Percentiles rank a stretch among this genome's conserved stretches.
phyloP scores from a whole-genome alignment of 1,140 invertebrate species.

The Drosophila hydei region DNA sequence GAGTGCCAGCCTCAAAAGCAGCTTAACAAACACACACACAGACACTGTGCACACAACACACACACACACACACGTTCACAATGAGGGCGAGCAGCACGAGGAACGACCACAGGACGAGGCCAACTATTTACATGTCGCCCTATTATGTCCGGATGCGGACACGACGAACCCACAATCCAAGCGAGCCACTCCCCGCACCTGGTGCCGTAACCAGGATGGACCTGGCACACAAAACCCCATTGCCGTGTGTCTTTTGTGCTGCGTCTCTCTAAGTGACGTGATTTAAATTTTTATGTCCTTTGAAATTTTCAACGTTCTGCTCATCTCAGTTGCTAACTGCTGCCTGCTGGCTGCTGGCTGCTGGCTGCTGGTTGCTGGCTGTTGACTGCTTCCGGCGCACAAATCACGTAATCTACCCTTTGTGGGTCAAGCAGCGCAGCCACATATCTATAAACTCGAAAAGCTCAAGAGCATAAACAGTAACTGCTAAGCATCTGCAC shows the following conservation, averaged over 20 bases:
- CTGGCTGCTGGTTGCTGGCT: conserved; percentile 4
- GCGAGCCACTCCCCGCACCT: neutral
- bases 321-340: conserved; percentile 2
- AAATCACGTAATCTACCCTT: conserved; percentile 73
- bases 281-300: conserved; percentile 78
- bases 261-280: conserved; percentile 64
- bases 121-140: conserved; percentile 76
- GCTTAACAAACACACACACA: conserved; percentile 61
- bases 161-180: neutral
- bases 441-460: conserved; percentile 15
- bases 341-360: neutral
- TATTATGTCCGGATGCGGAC: conserved; percentile 52
- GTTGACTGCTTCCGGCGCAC: conserved; percentile 39
- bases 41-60: conserved; percentile 6
- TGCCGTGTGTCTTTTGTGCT: conserved; percentile 51
- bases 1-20: conserved; percentile 72
- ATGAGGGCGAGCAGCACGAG: conserved; percentile 5
- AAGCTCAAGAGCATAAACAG: conserved; percentile 45
- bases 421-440: conserved; percentile 60
- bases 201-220: neutral
- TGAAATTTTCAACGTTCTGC: conserved; percentile 50
- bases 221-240: neutral
- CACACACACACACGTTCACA: conserved; percentile 16
- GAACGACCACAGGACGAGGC: conserved; percentile 21
- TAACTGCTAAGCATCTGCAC: conserved; percentile 19